A percentile compares a stretch with the other conserved stretches of the same genome.
Evolutionary conservation across 2,888 invertebrate species (phyloP).

Genomic region (Coelinius sp.): DNA sequence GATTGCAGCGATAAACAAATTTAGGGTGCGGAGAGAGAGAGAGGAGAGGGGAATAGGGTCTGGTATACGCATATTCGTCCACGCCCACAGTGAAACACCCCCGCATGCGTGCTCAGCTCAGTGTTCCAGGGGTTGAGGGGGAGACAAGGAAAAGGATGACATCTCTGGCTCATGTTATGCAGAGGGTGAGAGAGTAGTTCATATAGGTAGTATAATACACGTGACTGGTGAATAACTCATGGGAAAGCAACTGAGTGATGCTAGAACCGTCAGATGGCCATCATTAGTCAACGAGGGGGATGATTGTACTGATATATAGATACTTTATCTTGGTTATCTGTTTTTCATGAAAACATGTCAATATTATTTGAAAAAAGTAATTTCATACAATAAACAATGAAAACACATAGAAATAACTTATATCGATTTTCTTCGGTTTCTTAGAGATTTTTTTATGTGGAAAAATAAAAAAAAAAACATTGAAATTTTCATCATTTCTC

Average conservation of each 20-base stretch:
- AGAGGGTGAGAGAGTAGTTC: not conserved
- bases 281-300: conserved; percentile 46
- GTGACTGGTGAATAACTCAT: conserved; percentile 48
- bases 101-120: conserved; percentile 44
- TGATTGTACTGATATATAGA: conserved; percentile 19
- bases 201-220: conserved; percentile 42
- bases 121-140: conserved; percentile 15
- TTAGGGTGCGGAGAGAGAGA: conserved; percentile 44
- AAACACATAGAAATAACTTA: too few relatives aligned
- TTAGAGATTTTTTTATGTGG: too few relatives aligned
- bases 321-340: conserved; percentile 20
- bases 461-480: too few relatives aligned
- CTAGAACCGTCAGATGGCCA: conserved; percentile 43
- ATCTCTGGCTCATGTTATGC: conserved; percentile 19
- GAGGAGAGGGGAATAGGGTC: not conserved
- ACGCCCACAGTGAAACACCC: conserved; percentile 49
- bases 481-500: not conserved
- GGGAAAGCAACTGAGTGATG: conserved; percentile 45
- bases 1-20: conserved; percentile 36
- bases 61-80: conserved; percentile 39
- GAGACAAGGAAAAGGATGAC: conserved; percentile 41
- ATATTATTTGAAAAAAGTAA: not conserved
- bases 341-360: conserved; percentile 4
- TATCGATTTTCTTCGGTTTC: too few relatives aligned
- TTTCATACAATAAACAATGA: too few relatives aligned